phyloP scores from a whole-genome alignment of 2,888 invertebrate genomes.

The Cybosia mesomella region DNA sequence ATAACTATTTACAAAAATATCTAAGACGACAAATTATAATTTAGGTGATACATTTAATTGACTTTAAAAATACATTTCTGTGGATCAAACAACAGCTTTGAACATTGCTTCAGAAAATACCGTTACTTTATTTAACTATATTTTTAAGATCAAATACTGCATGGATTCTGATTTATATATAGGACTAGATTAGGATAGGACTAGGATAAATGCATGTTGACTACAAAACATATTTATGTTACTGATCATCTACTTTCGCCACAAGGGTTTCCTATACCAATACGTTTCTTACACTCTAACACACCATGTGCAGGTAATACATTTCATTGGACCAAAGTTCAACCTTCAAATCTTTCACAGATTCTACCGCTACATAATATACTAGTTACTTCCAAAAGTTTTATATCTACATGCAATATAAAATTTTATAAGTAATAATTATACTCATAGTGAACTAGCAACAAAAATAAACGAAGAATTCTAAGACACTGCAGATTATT shows the following conservation, averaged over 20 bases:
- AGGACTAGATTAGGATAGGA: too few species aligned
- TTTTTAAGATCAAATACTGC: conserved; percentile 1
- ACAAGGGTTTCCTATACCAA: conserved; percentile 38
- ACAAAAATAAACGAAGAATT: conserved; percentile 56
- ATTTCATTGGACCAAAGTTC: conserved; percentile 86
- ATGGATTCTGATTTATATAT: conserved; percentile 28
- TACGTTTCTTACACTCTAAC: conserved; percentile 67
- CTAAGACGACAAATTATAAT: conserved; percentile 14
- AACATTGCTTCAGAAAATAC: conserved; percentile 24
- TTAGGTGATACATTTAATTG: conserved; percentile 37
- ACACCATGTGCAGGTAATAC: conserved; percentile 82
- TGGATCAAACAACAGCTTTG: neutral
- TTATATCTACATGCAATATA: conserved; percentile 50
- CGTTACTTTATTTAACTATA: conserved; percentile 6
- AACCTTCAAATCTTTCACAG: conserved; percentile 80
- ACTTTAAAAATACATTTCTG: conserved; percentile 34
- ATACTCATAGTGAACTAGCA: conserved; percentile 60
- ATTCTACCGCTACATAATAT: conserved; percentile 50
- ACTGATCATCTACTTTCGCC: conserved; percentile 39
- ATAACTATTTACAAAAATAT: conserved; percentile 44
- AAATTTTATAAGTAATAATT: conserved; percentile 51
- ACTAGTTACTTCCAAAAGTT: conserved; percentile 50
- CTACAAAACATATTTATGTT: conserved; percentile 31
- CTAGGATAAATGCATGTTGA: conserved; percentile 33
- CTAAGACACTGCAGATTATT: conserved; percentile 66